Evolutionary conservation across 2,113 vertebrate genomes (phyloP), one percentile per base, ranked within the genome.

Genomic region (Festucalex cinctus): DNA sequence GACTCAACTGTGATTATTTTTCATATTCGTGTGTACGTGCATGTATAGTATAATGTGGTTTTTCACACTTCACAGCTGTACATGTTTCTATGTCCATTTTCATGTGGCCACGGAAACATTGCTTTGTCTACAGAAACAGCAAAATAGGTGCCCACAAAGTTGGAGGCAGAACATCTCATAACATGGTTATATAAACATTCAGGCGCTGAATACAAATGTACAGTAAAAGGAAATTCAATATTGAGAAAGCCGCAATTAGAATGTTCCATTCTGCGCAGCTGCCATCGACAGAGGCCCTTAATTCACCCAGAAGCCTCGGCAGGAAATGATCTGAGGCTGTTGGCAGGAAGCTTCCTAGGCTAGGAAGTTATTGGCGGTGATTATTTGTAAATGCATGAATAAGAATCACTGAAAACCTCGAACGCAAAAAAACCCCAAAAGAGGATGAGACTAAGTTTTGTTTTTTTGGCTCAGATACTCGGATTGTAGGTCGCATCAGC

Each of bases 1-100:
- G 13, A 16, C 36, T 66, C 35, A 49, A 24, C 26, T 37, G 19
- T 41, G 48, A 67, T 66, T 76, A 76, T 71, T 71, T 63, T 9
- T 75, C 20, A 19, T 41, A 32, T 63, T 26, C 44, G 22, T 39
- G 48, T 59, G 41, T 65, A 22, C 26, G 26, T 28, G 10, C 53
- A 10, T 17, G 24, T 43, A 66, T 43, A 69, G 58, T 57, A 63
- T 65, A 53, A 62, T 35, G 63, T 63, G 44, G 61, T 41, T 41
- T 41, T 41, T 13, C 39, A 41, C 39, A 41, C 9, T 12, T 41
- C 9, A 41, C 13, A 41, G 39, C 10, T 12, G 9, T 41, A 14
- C 48, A 9, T 4, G 14, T 20, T 24, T 43, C 28, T 13, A 19
- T 63, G 9, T 28, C 48, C 22, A 43, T 64, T 13, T 66, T 57